Conservation (phyloP, 2,888 invertebrate species). For the Leuctra nigra region DNA sequence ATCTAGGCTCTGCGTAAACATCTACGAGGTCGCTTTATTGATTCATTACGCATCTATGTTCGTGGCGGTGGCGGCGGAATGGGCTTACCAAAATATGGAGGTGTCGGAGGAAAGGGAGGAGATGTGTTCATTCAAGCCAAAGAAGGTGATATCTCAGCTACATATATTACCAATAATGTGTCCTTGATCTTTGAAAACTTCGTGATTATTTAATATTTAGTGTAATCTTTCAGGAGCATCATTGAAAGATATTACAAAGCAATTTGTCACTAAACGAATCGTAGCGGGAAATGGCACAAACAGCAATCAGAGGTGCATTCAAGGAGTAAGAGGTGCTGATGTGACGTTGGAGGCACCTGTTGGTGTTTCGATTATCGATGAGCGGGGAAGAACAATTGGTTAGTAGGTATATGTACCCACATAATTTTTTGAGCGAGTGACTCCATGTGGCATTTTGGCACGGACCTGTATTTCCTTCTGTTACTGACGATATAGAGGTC, state of each 20-base stretch:
- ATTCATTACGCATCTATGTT: constrained; percentile 70
- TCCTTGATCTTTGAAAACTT: constrained; percentile 6
- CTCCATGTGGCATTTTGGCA: too few relatives aligned
- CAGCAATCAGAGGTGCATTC: constrained; percentile 64
- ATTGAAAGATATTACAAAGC: constrained; percentile 37
- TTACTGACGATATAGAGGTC: too few relatives aligned
- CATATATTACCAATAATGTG: constrained; percentile 23
- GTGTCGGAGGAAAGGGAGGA: constrained; percentile 87
- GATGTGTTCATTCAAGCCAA: constrained; percentile 66
- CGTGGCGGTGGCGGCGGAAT: constrained; percentile 78
- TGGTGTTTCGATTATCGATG: constrained; percentile 68
- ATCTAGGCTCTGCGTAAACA: constrained; percentile 44
- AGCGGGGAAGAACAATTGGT: constrained; percentile 59
- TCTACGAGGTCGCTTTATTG: constrained; percentile 56
- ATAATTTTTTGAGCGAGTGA: constrained; percentile 11
- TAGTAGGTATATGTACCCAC: constrained; percentile 28
- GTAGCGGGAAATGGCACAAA: constrained; percentile 65
- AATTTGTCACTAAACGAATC: constrained; percentile 52
- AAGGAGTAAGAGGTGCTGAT: constrained; percentile 69
- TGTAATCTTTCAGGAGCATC: constrained; percentile 29
- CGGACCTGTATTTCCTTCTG: too few relatives aligned
- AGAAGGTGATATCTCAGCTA: constrained; percentile 42
- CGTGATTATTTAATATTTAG: neutral
- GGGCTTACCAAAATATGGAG: constrained; percentile 76
- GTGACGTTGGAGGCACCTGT: constrained; percentile 67